phyloP scores from a whole-genome alignment of 2,797 vertebrate species.

The Arrhamphus sclerolepis region DNA sequence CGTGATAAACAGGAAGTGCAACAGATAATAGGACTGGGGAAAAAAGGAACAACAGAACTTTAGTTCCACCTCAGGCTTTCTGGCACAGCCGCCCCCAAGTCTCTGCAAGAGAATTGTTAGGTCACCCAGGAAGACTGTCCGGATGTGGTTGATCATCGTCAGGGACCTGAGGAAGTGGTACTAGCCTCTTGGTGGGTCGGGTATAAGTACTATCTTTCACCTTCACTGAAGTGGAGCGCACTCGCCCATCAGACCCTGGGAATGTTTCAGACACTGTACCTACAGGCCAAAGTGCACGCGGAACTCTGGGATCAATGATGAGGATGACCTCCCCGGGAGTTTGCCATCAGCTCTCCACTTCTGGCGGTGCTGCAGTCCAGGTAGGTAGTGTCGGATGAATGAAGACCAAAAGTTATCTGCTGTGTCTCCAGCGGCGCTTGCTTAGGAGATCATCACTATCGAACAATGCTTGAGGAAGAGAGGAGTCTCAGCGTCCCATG shows the following conservation, averaged over 20 bases:
- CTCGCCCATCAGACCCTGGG: neutral
- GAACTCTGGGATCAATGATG: constrained; percentile 5
- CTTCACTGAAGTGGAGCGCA: no score
- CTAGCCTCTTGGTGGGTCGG: no score
- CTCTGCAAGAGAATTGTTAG: no score
- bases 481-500: constrained; percentile 5
- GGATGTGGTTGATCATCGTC: no score
- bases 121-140: no score
- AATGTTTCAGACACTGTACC: neutral
- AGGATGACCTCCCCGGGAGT: neutral
- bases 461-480: constrained; percentile 1
- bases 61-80: no score
- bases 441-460: neutral
- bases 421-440: constrained; percentile 6
- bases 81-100: no score
- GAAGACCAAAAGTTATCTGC: neutral
- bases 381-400: neutral
- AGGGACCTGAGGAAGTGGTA: no score
- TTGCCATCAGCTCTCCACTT: neutral
- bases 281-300: neutral
- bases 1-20: no score
- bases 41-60: no score
- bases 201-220: no score
- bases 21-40: no score
- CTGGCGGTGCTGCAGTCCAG: neutral